A percentile compares a stretch with the other conserved stretches of the same genome.
Conservation (phyloP, 2,888 invertebrate genomes). For the Allygus modestus region DNA sequence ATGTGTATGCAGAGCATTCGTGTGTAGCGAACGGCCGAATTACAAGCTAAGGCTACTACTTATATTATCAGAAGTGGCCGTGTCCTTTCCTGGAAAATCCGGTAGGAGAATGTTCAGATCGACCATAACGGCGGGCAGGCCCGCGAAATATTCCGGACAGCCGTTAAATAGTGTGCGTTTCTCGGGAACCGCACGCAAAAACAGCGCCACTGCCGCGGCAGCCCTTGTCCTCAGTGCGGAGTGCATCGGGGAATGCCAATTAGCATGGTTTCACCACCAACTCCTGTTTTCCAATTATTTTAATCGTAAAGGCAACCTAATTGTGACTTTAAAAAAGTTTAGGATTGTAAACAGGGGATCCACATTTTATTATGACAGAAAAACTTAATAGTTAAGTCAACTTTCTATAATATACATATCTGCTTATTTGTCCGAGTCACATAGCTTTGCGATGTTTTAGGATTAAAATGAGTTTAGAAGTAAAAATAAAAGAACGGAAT, state of each 20-base stretch:
- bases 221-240: background rate
- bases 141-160: conserved; percentile 27
- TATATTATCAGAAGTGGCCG: background rate
- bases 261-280: background rate
- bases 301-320: background rate
- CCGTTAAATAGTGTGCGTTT: conserved; percentile 23
- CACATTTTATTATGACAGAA: no score
- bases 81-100: background rate
- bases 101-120: conserved; percentile 25
- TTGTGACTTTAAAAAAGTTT: background rate
- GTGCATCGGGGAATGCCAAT: background rate
- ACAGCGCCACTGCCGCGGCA: conserved; percentile 8
- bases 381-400: no score
- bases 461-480: no score
- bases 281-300: conserved; percentile 27
- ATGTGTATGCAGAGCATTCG: background rate
- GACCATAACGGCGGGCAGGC: conserved; percentile 1
- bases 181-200: conserved; percentile 13
- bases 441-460: no score
- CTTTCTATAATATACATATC: no score
- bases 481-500: no score
- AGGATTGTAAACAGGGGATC: no score
- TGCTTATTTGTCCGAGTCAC: no score
- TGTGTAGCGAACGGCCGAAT: background rate
- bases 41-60: background rate